A percentile compares a stretch with the other conserved stretches of the same genome.
Conservation (phyloP, 2,113 vertebrate species). For the Phoxinus phoxinus region DNA sequence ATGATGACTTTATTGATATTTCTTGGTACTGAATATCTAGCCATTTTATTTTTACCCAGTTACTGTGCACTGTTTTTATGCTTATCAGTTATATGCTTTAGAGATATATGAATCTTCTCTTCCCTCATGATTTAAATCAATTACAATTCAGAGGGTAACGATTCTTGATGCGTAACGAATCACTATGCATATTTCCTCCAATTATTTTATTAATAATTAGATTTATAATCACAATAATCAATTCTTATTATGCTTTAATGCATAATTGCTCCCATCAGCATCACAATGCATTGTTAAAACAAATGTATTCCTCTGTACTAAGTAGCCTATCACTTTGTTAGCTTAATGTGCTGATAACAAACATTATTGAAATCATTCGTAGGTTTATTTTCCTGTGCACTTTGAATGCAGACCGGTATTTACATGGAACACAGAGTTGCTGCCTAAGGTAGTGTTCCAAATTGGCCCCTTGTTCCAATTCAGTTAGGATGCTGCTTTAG, state of each 20-base stretch:
- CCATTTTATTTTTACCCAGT: not conserved
- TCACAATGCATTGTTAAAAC: too few species aligned
- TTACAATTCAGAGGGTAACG: too few species aligned
- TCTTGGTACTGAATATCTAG: not conserved
- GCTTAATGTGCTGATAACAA: not conserved
- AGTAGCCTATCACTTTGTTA: not conserved
- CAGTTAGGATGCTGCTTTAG: not conserved
- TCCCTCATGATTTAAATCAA: too few species aligned
- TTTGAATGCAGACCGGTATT: not conserved
- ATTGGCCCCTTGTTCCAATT: not conserved
- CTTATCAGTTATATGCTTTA: not conserved
- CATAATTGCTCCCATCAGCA: too few species aligned
- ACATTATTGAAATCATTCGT: not conserved
- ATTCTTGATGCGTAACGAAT: too few species aligned
- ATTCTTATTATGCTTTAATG: too few species aligned
- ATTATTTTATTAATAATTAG: too few species aligned
- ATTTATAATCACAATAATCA: too few species aligned
- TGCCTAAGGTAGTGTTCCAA: not conserved
- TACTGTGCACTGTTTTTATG: not conserved
- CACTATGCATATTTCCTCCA: too few species aligned
- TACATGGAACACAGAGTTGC: not conserved
- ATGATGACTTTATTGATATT: too few species aligned
- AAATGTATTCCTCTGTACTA: too few species aligned
- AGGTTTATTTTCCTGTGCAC: not conserved
- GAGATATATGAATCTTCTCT: too few species aligned